phyloP scores from a whole-genome alignment of 2,113 vertebrate species.

The Rattus norvegicus region GRCr8 NC_086023.1:114653501-114654000 shows the following conservation, averaged over 20 bases:
- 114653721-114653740: constrained; percentile 26
- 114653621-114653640: constrained; percentile 33
- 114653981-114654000: neutral
- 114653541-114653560: constrained; percentile 1
- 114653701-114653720: neutral
- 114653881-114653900: neutral
- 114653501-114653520: constrained; percentile 30
- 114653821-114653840: constrained; percentile 4
- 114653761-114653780: constrained; percentile 45
- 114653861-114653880: constrained; percentile 55
- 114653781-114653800: neutral
- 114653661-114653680: constrained; percentile 12
- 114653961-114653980: neutral
- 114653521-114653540: constrained; percentile 25
- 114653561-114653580: neutral
- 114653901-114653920: constrained; percentile 36
- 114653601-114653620: constrained; percentile 8
- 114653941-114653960: constrained; percentile 17
- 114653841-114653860: neutral
- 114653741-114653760: constrained; percentile 51
- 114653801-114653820: constrained; percentile 10
- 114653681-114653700: constrained; percentile 2
- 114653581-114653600: constrained; percentile 27
- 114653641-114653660: constrained; percentile 17
- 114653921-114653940: neutral